phyloP scores from a whole-genome alignment of 1,140 invertebrate species.

The Zaprionus gabonicus region DNA sequence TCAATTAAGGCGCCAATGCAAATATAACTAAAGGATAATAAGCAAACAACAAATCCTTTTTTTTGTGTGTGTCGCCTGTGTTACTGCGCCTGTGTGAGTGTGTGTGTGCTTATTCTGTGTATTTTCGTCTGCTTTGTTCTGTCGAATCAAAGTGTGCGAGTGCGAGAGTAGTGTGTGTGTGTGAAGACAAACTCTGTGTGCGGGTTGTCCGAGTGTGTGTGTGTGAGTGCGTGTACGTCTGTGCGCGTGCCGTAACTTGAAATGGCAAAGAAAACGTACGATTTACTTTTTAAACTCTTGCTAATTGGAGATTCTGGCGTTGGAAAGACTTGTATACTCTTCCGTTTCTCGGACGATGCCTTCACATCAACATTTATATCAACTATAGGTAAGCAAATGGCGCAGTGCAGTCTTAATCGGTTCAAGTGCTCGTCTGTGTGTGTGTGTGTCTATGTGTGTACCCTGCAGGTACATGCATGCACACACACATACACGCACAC shows the following conservation, averaged over 20 bases:
- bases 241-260: constrained; percentile 73
- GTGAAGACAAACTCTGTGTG: constrained; percentile 26
- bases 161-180: neutral
- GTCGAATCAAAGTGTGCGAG: constrained; percentile 35
- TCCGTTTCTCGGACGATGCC: constrained; percentile 99
- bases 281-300: constrained; percentile 98
- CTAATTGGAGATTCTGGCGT: constrained; percentile 99
- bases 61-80: constrained; percentile 19
- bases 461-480: constrained; percentile 11
- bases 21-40: neutral
- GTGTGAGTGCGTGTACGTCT: constrained; percentile 51
- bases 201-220: constrained; percentile 36
- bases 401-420: constrained; percentile 15
- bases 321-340: constrained; percentile 99
- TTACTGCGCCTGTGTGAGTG: constrained; percentile 21
- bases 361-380: constrained; percentile 99
- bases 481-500: constrained; percentile 6
- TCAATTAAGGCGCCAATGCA: constrained; percentile 21
- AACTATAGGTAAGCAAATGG: constrained; percentile 93
- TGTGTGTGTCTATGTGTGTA: neutral
- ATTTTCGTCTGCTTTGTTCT: constrained; percentile 37
- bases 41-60: constrained; percentile 3
- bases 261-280: constrained; percentile 98
- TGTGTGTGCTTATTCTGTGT: constrained; percentile 14
- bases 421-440: constrained; percentile 6